Percentiles rank a stretch among this genome's conserved stretches.
These are phyloP conservation scores for Candidula unifasciata DNA, from an alignment of 2,888 invertebrate species.

Conservation along the genomic window DNA sequence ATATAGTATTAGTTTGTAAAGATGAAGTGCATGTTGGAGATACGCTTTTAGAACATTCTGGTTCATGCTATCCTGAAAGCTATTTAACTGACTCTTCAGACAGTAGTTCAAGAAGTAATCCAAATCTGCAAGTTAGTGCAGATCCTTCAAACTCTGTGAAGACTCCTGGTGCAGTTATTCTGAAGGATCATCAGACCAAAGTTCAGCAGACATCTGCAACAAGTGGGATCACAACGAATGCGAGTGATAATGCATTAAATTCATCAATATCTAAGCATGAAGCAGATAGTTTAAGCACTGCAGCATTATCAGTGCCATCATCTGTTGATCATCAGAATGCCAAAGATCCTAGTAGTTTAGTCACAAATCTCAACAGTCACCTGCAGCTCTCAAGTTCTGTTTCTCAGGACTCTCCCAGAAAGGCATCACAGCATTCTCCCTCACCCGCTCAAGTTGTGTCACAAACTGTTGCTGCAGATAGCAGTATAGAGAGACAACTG, in stretches of 20 bases:
- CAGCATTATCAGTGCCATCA: no score
- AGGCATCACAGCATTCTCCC: conserved; percentile 19
- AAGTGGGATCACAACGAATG: neutral
- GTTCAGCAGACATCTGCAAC: neutral
- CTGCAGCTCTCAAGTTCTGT: neutral
- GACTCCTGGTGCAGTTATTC: neutral
- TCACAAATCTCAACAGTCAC: neutral
- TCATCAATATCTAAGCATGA: neutral
- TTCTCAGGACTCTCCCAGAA: neutral
- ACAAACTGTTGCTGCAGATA: neutral
- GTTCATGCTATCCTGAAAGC: neutral
- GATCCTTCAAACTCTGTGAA: conserved; percentile 4
- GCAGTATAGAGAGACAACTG: conserved; percentile 2
- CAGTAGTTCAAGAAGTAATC: neutral
- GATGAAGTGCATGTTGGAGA: neutral
- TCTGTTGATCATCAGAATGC: neutral
- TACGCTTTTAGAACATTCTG: neutral
- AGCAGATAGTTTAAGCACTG: neutral
- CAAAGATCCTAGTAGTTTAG: neutral
- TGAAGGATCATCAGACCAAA: neutral
- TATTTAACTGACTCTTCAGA: conserved; percentile 7
- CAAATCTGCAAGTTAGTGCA: neutral
- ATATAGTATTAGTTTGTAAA: neutral
- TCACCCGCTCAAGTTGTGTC: conserved; percentile 21
- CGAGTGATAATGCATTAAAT: no score